These are phyloP conservation scores for Hypsopygia costalis DNA, from an alignment of 2,888 invertebrate species.

Conservation along the genomic window DNA sequence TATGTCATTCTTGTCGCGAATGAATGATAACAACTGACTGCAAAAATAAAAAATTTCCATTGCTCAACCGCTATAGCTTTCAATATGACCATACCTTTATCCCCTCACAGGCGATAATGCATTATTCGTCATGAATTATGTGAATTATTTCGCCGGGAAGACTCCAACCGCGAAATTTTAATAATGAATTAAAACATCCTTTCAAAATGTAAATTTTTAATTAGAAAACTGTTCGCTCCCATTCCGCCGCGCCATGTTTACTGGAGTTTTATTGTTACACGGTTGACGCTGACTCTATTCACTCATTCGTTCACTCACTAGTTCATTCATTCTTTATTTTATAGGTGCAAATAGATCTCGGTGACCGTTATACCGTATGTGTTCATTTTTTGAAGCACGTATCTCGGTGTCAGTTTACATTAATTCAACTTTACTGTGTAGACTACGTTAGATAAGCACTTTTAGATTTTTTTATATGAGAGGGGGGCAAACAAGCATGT, in stretches of 20 bases:
- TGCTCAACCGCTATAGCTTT: not conserved
- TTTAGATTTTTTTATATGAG: too few relatives aligned
- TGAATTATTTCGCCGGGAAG: conserved; percentile 50
- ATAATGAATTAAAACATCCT: conserved; percentile 74
- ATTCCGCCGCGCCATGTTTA: conserved; percentile 21
- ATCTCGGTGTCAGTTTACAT: too few relatives aligned
- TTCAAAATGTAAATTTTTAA: conserved; percentile 77
- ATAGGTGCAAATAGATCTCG: conserved; percentile 21
- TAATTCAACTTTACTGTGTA: too few relatives aligned
- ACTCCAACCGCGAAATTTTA: conserved; percentile 68
- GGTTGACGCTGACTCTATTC: not conserved
- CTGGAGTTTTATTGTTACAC: conserved; percentile 16
- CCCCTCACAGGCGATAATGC: conserved; percentile 31
- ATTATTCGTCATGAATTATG: conserved; percentile 53
- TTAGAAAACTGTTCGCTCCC: conserved; percentile 42
- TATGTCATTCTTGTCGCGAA: too few relatives aligned
- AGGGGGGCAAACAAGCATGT: too few relatives aligned
- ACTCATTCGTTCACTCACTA: not conserved
- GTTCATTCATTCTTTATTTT: not conserved
- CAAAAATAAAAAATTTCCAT: too few relatives aligned
- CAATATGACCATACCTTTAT: not conserved
- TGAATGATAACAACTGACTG: too few relatives aligned
- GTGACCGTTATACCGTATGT: too few relatives aligned
- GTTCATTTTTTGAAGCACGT: too few relatives aligned
- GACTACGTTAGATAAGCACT: too few relatives aligned